phyloP scores from a whole-genome alignment of 2,888 invertebrate species.

The Hyposoter didymator region DNA sequence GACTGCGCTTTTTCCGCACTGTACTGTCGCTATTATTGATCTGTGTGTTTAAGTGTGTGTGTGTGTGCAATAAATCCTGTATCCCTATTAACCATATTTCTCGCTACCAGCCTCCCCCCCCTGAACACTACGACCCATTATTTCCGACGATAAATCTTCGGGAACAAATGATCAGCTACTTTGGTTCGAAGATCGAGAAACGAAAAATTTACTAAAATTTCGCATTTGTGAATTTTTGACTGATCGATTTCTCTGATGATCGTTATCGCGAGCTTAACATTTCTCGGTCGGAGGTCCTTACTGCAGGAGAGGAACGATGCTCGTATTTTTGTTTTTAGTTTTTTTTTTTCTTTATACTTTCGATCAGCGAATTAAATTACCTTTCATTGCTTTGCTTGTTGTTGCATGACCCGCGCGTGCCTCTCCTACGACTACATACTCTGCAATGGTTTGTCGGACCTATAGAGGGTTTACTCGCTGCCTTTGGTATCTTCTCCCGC shows the following conservation, averaged over 20 bases:
- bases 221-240: neutral
- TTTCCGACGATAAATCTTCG: neutral
- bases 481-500: conserved; percentile 83
- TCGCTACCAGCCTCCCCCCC: neutral
- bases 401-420: conserved; percentile 81
- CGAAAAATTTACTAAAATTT: neutral
- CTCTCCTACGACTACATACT: conserved; percentile 73
- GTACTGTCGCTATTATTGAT: conserved; percentile 35
- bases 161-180: neutral
- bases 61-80: conserved; percentile 28
- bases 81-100: conserved; percentile 25
- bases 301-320: neutral
- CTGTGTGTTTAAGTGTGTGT: conserved; percentile 14
- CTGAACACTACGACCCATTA: neutral
- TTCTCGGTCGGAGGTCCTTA: neutral
- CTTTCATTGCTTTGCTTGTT: conserved; percentile 82
- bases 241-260: neutral
- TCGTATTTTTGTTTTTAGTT: neutral
- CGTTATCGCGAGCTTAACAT: neutral
- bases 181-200: neutral
- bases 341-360: neutral
- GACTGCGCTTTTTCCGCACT: conserved; percentile 43
- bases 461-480: conserved; percentile 85
- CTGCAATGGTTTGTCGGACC: conserved; percentile 68
- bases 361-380: conserved; percentile 68